Evolutionary conservation across 2,797 vertebrate genomes (phyloP).

Genomic region (Remorina albescens): DNA sequence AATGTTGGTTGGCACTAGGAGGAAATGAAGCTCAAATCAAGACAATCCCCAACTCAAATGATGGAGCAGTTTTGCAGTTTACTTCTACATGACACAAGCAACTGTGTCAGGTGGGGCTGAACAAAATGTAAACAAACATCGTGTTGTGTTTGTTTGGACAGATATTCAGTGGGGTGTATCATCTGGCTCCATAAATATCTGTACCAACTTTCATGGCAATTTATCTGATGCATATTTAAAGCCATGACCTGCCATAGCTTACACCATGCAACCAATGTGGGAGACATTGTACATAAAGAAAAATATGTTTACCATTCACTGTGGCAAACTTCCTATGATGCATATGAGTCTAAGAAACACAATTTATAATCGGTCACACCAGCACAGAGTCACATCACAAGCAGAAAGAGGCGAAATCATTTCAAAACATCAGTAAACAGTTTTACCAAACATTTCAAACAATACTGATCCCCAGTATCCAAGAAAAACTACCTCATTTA

Average conservation of each 20-base stretch:
- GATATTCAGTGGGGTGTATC: too few species aligned
- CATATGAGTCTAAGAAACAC: constrained; percentile 1
- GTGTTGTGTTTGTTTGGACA: too few species aligned
- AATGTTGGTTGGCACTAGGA: constrained; percentile 1
- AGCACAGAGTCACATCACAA: constrained; percentile 29
- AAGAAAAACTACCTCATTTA: neutral
- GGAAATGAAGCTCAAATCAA: constrained; percentile 1
- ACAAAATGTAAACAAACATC: too few species aligned
- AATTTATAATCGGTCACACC: constrained; percentile 2
- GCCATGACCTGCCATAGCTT: too few species aligned
- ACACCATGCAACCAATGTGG: neutral
- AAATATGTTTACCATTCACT: neutral
- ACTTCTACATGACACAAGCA: constrained; percentile 9
- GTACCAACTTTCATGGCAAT: neutral
- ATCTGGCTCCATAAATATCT: neutral
- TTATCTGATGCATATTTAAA: too few species aligned
- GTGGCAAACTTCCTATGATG: neutral
- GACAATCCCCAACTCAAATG: constrained; percentile 22
- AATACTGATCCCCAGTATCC: neutral
- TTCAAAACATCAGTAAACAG: neutral
- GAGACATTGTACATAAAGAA: neutral
- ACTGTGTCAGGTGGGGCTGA: neutral
- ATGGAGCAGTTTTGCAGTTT: neutral
- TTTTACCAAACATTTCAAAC: constrained; percentile 1
- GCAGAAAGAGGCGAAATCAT: neutral